These are phyloP conservation scores for Drepana falcataria DNA, from an alignment of 2,888 invertebrate genomes.

Conservation along the genomic window DNA sequence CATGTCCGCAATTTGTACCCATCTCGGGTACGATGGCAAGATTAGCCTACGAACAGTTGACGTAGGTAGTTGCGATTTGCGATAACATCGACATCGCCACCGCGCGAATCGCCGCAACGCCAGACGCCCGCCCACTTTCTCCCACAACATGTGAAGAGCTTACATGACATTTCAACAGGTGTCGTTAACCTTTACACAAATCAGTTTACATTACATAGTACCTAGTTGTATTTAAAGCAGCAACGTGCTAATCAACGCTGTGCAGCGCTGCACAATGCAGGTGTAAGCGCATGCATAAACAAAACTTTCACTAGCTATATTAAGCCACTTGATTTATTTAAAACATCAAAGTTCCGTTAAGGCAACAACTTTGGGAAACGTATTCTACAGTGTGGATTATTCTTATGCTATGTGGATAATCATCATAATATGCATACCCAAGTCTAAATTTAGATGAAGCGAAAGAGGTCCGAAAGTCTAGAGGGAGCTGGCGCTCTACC, in stretches of 20 bases:
- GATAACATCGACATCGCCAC: constrained; percentile 21
- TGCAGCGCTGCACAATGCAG: constrained; percentile 25
- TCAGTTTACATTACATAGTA: constrained; percentile 31
- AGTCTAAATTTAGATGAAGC: no score
- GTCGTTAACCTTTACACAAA: constrained; percentile 44
- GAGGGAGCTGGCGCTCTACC: no score
- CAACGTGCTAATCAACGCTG: constrained; percentile 34
- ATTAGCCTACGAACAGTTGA: constrained; percentile 39
- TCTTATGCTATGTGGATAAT: no score
- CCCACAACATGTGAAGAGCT: constrained; percentile 28
- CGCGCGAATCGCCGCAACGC: constrained; percentile 9
- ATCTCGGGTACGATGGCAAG: constrained; percentile 29
- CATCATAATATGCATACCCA: no score
- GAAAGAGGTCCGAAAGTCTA: no score
- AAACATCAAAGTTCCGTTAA: not conserved
- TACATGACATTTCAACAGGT: constrained; percentile 33
- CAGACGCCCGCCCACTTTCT: constrained; percentile 36
- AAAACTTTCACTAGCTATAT: constrained; percentile 13
- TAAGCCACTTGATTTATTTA: not conserved
- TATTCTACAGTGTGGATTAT: no score
- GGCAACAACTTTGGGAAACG: no score
- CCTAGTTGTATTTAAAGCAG: constrained; percentile 20
- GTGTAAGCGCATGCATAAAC: constrained; percentile 11
- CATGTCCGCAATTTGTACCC: constrained; percentile 39
- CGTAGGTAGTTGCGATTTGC: constrained; percentile 8